phyloP scores from a whole-genome alignment of 2,888 invertebrate species.

The Boloria euphrosyne region DNA sequence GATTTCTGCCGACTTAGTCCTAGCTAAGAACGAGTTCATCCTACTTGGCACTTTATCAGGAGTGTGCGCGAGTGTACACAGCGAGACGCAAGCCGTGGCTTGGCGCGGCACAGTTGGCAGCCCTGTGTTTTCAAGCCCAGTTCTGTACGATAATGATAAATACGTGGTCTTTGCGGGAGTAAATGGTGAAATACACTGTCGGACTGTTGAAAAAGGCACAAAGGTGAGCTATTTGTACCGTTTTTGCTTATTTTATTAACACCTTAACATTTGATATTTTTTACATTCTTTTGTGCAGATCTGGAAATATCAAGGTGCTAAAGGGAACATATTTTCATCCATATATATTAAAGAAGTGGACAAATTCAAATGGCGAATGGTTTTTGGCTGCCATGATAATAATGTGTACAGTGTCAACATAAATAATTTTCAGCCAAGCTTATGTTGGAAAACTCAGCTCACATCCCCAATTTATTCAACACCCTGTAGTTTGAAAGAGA shows the following conservation, averaged over 20 bases:
- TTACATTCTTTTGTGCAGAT: slow-evolving; percentile 72
- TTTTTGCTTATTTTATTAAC: too few species aligned
- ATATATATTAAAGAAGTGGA: slow-evolving; percentile 73
- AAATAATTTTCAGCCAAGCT: slow-evolving; percentile 60
- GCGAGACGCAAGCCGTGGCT: slow-evolving; percentile 73
- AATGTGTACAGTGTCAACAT: slow-evolving; percentile 84
- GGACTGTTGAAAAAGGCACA: slow-evolving; percentile 74
- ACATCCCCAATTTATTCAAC: slow-evolving; percentile 86
- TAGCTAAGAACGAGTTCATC: slow-evolving; percentile 65
- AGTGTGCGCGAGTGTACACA: slow-evolving; percentile 77
- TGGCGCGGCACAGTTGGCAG: slow-evolving; percentile 83
- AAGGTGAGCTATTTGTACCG: slow-evolving; percentile 49
- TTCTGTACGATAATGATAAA: slow-evolving; percentile 78
- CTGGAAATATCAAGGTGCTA: slow-evolving; percentile 81
- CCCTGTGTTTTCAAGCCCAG: slow-evolving; percentile 86
- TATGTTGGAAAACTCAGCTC: slow-evolving; percentile 82
- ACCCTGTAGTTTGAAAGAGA: slow-evolving; percentile 77
- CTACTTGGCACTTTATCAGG: slow-evolving; percentile 83
- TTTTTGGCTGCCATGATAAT: slow-evolving; percentile 89
- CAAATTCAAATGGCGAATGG: slow-evolving; percentile 72
- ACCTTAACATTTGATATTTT: slow-evolving; percentile 21
- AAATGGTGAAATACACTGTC: slow-evolving; percentile 79
- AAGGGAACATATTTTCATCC: slow-evolving; percentile 89
- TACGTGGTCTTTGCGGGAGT: slow-evolving; percentile 82
- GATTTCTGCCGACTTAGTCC: slow-evolving; percentile 74